A percentile compares a stretch with the other conserved stretches of the same genome.
Conservation (phyloP, 2,888 invertebrate genomes). For the Lepidocyrtoides sp. region DNA sequence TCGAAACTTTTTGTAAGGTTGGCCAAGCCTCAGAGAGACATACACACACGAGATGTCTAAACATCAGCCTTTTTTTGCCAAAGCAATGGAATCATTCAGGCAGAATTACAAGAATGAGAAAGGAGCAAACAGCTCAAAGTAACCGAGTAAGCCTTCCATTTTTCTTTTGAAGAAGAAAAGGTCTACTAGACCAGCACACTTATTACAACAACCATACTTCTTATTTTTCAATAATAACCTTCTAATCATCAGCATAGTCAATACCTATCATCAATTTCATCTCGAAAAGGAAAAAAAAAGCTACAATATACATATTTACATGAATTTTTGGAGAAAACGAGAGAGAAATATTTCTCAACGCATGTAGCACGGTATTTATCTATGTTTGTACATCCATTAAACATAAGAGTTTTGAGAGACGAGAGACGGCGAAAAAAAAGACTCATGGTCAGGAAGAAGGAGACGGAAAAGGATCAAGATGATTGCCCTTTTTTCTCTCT, state of each 20-base stretch:
- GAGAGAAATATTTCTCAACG: too few relatives aligned
- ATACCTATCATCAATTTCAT: neutral
- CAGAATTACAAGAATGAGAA: slow-evolving; percentile 35
- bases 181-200: neutral
- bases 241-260: slow-evolving; percentile 19
- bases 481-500: slow-evolving; percentile 32
- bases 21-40: slow-evolving; percentile 17
- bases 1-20: slow-evolving; percentile 14
- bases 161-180: neutral
- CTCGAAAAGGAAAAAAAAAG: too few relatives aligned
- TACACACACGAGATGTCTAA: neutral
- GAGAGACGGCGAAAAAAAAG: neutral
- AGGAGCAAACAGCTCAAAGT: slow-evolving; percentile 32
- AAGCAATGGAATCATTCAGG: slow-evolving; percentile 38
- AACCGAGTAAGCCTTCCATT: neutral
- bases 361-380: too few relatives aligned
- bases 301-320: too few relatives aligned
- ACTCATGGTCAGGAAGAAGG: neutral
- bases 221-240: neutral
- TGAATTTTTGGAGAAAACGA: too few relatives aligned
- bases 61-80: neutral
- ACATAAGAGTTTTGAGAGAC: neutral
- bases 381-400: neutral
- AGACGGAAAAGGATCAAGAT: slow-evolving; percentile 14
- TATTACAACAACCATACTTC: neutral